Evolutionary conservation across 2,797 vertebrate species (phyloP).

Genomic region (Microcaecilia unicolor): DNA sequence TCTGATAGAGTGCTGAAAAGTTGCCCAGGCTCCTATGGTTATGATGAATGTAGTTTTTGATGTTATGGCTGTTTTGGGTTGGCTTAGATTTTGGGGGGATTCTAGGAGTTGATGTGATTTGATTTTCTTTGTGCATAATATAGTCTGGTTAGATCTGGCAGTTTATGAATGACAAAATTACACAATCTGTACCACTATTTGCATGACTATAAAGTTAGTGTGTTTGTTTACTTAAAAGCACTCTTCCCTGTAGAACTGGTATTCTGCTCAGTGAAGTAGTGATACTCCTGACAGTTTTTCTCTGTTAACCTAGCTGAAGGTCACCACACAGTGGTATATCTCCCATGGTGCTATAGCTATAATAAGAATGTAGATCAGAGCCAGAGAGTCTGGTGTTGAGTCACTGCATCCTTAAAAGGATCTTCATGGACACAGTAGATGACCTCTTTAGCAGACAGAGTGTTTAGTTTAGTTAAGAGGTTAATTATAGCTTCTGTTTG

Average conservation of each 20-base stretch:
- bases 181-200: no score
- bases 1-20: no score
- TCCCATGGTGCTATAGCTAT: constrained; percentile 30
- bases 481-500: constrained; percentile 32
- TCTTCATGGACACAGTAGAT: background rate
- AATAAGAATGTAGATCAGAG: constrained; percentile 27
- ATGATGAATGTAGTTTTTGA: no score
- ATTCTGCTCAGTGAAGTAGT: background rate
- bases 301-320: constrained; percentile 11
- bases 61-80: no score
- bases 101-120: no score
- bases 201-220: no score
- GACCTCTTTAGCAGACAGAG: constrained; percentile 6
- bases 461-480: constrained; percentile 20
- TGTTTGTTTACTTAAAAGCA: no score
- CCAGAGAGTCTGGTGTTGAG: constrained; percentile 14
- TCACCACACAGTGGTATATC: constrained; percentile 14
- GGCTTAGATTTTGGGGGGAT: no score
- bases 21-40: no score
- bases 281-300: constrained; percentile 1
- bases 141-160: no score
- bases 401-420: constrained; percentile 37
- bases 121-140: no score
- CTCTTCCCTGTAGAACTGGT: background rate
- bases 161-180: no score